Evolutionary conservation across 2,888 invertebrate genomes (phyloP), one percentile per base, ranked within the genome.

Genomic region (Brachynemurus nebulosus): DNA sequence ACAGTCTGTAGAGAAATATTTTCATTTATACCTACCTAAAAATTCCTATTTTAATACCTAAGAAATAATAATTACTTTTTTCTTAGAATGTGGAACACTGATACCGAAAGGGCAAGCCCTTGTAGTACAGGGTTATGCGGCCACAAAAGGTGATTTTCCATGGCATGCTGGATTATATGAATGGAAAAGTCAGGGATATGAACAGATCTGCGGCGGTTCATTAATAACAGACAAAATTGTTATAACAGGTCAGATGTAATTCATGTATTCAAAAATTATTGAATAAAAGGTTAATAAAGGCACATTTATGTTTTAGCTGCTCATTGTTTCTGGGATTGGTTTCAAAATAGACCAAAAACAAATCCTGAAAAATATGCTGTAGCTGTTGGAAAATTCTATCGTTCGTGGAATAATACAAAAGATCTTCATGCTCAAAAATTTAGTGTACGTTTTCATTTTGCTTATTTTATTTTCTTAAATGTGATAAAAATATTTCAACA

Each of bases 371-470:
- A 17, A 14, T 40, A 40, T 25, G 27, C 27, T 8, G 27, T 40
- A 16, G 40, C 40, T 6, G 40, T 20, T 16, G 40, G 40, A 14
- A 40, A 40, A 40, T 27, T 40, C 19, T 40, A 25, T 20, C 25
- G 40, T 9, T 17, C 18, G 11, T 40, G 40, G 40, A 40, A 23
- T 4, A 23, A 14, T 16, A 11, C 14, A 1, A 16, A 40, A 16
- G 40, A 40, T 17, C 25, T 16, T 4, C 12, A 25, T 27, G 40
- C 40, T 16, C 40, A 40, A 20, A 12, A 3, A 12, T 12, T 30
- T n/a, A 27, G 3, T 2, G 5, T n/a, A 27, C 27, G 12, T 27
- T 27, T 27, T 27, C 6, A 12, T n/a, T 27, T 4, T n/a, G 2
- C 27, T 27, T 12, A 3, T n/a, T 12, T 30, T 30, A 11, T 6